A percentile compares a stretch with the other conserved stretches of the same genome.
These are phyloP conservation scores for Centroberyx gerrardi DNA, from an alignment of 2,797 vertebrate genomes.

Conservation along the genomic window DNA sequence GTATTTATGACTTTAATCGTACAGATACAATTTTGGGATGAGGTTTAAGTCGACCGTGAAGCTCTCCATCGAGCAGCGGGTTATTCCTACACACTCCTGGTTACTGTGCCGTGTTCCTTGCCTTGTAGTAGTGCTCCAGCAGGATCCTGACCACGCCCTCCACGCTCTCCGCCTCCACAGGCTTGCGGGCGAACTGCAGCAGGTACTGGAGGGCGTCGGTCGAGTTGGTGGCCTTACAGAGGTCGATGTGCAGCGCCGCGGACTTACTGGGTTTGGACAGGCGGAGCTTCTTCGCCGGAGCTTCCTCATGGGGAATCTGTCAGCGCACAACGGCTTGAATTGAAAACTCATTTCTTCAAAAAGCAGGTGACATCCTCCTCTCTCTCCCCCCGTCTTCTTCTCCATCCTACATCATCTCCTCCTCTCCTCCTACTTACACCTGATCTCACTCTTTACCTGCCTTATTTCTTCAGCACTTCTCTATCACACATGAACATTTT, in stretches of 20 bases:
- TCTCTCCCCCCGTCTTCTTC: background rate
- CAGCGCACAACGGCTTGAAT: background rate
- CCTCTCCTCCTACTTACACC: no score
- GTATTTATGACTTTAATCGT: no score
- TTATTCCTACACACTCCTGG: background rate
- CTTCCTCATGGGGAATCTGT: conserved; percentile 92
- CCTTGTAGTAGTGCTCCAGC: conserved; percentile 98
- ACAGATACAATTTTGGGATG: no score
- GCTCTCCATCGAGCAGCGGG: no score
- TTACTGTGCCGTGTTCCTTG: conserved; percentile 48
- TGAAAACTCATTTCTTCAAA: background rate
- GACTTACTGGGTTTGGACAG: conserved; percentile 98
- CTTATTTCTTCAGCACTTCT: no score
- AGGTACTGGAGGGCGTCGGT: conserved; percentile 96
- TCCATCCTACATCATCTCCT: background rate
- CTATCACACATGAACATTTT: no score
- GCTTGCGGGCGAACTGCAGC: conserved; percentile 94
- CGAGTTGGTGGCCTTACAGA: conserved; percentile 93
- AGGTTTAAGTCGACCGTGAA: no score
- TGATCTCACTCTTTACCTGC: no score
- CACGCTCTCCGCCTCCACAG: conserved; percentile 95
- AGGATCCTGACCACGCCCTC: conserved; percentile 96
- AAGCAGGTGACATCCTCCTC: fast-evolving
- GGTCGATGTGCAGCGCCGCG: conserved; percentile 94
- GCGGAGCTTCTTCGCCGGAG: conserved; percentile 93